Evolutionary conservation across 2,888 invertebrate species (phyloP), one percentile per base, ranked within the genome.

Genomic region (Caenorhabditis becei): DNA sequence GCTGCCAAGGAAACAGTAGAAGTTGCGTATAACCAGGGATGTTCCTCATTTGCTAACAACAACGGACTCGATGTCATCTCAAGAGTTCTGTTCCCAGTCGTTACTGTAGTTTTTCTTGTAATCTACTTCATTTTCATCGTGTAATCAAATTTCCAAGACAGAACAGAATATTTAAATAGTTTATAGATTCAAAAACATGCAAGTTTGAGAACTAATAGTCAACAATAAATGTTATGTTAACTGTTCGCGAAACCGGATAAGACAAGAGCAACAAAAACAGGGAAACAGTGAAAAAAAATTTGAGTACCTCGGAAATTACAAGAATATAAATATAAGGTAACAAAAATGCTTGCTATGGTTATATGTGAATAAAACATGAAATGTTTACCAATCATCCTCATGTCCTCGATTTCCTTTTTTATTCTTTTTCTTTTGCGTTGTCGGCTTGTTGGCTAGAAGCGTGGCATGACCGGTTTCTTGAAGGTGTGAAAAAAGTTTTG

Each of bases 401-500:
- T 47, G 63, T 26, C 56, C 63, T 7, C 70, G 59, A 16, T 75
- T 65, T 28, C 59, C 61, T 24, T 70, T 70, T 26, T 70, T 72
- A 51, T 62, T 65, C 23, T 80, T 80, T 24, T 69, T 80, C 26
- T 80, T 80, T 53, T 53, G 67, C 2, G 37, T 54, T 16, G 28
- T 51, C 51, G 61, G 47, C 61, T 88, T 90, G 26, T 77, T 80
- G 11, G 47, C 51, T 1, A 84, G 58, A 10, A 88, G 74, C 1
- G 85, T 84, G 20, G 92, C 92, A 87, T 93, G 93, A 2, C 92
- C 92, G 14, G 90, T 91, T 65, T 90, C 89, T 66, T 92, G 91
- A 62, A 93, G 91, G 87, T 93, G 93, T n/a, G 91, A 88, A 87
- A 93, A 93, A 18, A 93, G 85, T 84, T 92, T 92, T 62, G 82